Conservation (phyloP, 1,140 invertebrate species). For the Odontomachus brunneus region DNA sequence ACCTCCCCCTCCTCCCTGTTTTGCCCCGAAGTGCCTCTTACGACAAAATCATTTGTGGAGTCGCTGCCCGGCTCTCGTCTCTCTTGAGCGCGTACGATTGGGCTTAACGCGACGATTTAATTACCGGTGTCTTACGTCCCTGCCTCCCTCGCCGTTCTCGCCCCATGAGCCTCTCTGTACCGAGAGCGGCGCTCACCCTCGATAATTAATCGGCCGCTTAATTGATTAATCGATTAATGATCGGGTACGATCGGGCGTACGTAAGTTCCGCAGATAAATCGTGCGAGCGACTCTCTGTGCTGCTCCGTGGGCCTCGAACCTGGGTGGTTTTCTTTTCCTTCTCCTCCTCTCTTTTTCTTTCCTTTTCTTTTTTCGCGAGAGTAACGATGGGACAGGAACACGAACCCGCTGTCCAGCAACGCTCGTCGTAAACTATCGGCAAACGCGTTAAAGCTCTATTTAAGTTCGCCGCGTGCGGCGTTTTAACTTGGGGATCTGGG, state of each 20-base stretch:
- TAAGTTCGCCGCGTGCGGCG: neutral
- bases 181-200: conserved; percentile 45
- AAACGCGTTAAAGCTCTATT: conserved; percentile 49
- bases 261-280: conserved; percentile 66
- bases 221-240: conserved; percentile 80
- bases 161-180: neutral
- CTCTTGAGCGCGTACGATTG: conserved; percentile 74
- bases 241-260: conserved; percentile 59
- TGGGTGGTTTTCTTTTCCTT: neutral
- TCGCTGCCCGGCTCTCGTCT: conserved; percentile 66
- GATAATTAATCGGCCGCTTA: conserved; percentile 79
- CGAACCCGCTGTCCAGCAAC: conserved; percentile 37
- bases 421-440: conserved; percentile 21
- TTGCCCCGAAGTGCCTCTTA: conserved; percentile 46
- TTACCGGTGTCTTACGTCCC: conserved; percentile 64
- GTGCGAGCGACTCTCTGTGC: conserved; percentile 33
- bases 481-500: conserved; percentile 26
- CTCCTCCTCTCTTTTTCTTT: neutral
- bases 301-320: conserved; percentile 57
- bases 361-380: neutral
- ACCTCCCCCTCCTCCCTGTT: too few relatives aligned
- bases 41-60: conserved; percentile 79
- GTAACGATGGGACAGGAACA: conserved; percentile 64
- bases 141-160: neutral
- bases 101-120: conserved; percentile 79